Percentiles rank a stretch among this genome's conserved stretches.
phyloP scores from a whole-genome alignment of 2,797 vertebrate genomes.

The Rhynchonycteris naso region DNA sequence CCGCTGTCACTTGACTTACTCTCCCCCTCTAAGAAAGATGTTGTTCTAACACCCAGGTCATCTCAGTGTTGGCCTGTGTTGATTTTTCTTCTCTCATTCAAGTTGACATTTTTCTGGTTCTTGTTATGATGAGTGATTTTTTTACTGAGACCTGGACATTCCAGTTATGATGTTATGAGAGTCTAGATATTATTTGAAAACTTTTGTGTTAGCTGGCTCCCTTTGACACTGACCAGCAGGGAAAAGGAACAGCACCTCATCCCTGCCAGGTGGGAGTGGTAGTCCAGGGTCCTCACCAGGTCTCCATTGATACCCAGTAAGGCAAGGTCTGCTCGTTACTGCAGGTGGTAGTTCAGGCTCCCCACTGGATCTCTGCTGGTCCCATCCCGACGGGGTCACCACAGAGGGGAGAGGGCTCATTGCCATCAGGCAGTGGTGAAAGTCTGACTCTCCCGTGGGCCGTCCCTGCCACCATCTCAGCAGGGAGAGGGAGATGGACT shows the following conservation, averaged over 20 bases:
- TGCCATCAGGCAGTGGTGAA: not conserved
- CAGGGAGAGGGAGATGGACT: not conserved
- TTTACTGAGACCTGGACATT: not conserved
- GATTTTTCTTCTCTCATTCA: not conserved
- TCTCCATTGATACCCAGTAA: not conserved
- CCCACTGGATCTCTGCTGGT: not conserved
- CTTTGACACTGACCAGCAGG: not conserved
- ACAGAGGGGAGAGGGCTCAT: not conserved
- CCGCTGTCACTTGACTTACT: not conserved
- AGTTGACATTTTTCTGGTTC: conserved; percentile 19
- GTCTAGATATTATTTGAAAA: not conserved
- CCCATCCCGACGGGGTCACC: not conserved
- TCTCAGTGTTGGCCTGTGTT: not conserved
- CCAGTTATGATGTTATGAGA: not conserved
- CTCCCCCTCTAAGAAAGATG: not conserved
- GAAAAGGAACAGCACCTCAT: not conserved
- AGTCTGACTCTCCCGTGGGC: not conserved
- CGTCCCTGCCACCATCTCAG: not conserved
- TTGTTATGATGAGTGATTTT: conserved; percentile 32
- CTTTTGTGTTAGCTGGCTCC: not conserved
- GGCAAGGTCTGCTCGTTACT: not conserved
- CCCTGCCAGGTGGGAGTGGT: not conserved
- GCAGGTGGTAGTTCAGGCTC: not conserved
- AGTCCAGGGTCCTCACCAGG: not conserved
- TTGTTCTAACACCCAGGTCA: not conserved